Conservation (phyloP, 2,797 vertebrate genomes). For the Eremophila alpestris region DNA sequence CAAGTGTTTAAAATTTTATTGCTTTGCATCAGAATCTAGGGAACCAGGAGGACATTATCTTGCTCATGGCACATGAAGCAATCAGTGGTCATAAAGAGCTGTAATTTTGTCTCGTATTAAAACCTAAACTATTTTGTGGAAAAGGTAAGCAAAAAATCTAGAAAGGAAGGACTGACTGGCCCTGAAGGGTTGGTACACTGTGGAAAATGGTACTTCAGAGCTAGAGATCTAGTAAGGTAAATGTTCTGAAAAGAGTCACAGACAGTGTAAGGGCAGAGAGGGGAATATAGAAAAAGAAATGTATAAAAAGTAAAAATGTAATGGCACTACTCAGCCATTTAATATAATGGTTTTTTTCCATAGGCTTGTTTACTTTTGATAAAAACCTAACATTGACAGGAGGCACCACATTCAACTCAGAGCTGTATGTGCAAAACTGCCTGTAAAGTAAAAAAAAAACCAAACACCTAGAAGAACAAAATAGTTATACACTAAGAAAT, state of each 20-base stretch:
- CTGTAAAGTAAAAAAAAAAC: not conserved
- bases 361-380: not conserved
- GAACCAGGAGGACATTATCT: not conserved
- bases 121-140: not conserved
- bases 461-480: not conserved
- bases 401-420: not conserved
- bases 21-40: not conserved
- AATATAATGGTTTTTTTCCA: not conserved
- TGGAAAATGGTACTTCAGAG: not conserved
- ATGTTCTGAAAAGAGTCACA: not conserved
- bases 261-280: not conserved
- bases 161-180: not conserved
- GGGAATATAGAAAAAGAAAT: not conserved
- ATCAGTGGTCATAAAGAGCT: not conserved
- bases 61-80: not conserved
- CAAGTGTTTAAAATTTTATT: not conserved
- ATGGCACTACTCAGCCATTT: not conserved
- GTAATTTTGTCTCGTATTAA: not conserved
- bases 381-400: not conserved
- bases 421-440: not conserved
- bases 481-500: not conserved
- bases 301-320: not conserved
- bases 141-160: not conserved
- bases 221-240: not conserved
- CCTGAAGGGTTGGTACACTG: not conserved